These are phyloP conservation scores for Troglohyphantes excavatus DNA, from an alignment of 2,888 invertebrate species.

Conservation along the genomic window DNA sequence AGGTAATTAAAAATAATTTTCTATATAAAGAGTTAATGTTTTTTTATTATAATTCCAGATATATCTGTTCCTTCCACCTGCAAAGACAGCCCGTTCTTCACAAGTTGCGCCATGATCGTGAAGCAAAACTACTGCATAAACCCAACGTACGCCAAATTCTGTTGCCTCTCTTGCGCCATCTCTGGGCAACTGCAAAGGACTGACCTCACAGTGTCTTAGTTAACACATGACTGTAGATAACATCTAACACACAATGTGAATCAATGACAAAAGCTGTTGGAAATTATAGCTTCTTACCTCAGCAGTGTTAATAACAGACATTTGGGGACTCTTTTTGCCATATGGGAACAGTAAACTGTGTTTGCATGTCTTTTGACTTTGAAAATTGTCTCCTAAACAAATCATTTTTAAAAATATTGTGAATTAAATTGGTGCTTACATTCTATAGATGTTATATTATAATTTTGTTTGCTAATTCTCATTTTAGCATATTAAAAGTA, in stretches of 20 bases:
- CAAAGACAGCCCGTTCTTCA: slow-evolving; percentile 93
- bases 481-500: slow-evolving; percentile 6
- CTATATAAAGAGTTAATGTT: neutral
- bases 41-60: slow-evolving; percentile 85
- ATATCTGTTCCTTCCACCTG: slow-evolving; percentile 90
- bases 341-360: neutral
- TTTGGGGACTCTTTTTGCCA: neutral
- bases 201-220: slow-evolving; percentile 28
- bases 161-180: slow-evolving; percentile 95
- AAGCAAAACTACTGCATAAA: slow-evolving; percentile 92
- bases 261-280: neutral
- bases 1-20: too few relatives aligned
- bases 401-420: too few relatives aligned
- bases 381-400: neutral
- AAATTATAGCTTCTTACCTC: slow-evolving; percentile 24
- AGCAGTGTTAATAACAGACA: neutral
- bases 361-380: neutral
- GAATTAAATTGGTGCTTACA: slow-evolving; percentile 14
- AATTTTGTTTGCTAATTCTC: neutral
- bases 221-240: neutral
- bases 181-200: slow-evolving; percentile 83
- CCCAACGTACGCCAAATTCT: slow-evolving; percentile 90
- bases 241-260: neutral
- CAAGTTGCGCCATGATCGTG: slow-evolving; percentile 94
- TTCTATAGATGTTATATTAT: neutral